phyloP scores from a whole-genome alignment of 1,140 invertebrate species.

The Varroa destructor region DNA sequence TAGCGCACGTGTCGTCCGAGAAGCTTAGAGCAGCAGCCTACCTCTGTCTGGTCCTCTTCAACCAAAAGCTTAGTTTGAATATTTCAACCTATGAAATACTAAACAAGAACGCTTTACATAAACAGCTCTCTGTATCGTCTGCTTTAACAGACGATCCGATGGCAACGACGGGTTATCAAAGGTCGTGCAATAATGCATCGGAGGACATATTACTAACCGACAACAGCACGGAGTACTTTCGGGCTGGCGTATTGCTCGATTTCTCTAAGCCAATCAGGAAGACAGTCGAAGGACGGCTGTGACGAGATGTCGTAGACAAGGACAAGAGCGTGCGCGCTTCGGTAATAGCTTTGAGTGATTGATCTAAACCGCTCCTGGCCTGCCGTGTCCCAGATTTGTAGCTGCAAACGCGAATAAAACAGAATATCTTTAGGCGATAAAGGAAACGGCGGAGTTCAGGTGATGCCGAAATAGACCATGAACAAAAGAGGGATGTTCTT shows the following conservation, averaged over 20 bases:
- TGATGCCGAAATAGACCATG: not conserved
- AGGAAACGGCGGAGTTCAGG: not conserved
- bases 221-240: constrained; percentile 80
- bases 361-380: constrained; percentile 93
- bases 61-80: too few relatives aligned
- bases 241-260: constrained; percentile 90
- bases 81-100: too few relatives aligned
- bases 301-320: constrained; percentile 94
- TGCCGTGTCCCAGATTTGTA: constrained; percentile 96
- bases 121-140: too few relatives aligned
- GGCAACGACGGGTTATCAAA: too few relatives aligned
- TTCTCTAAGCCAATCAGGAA: constrained; percentile 86
- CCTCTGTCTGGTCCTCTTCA: too few relatives aligned
- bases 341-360: constrained; percentile 93
- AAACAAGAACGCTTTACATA: too few relatives aligned
- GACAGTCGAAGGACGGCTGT: constrained; percentile 88
- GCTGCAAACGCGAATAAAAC: constrained; percentile 45
- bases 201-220: constrained; percentile 49
- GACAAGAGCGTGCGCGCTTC: constrained; percentile 90
- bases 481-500: too few relatives aligned
- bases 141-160: too few relatives aligned
- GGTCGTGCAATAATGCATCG: too few relatives aligned
- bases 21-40: too few relatives aligned
- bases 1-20: too few relatives aligned
- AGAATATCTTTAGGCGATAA: constrained; percentile 18